Conservation (phyloP, 53 echinoderm and acorn worm genomes). For the Crossaster papposus region DNA sequence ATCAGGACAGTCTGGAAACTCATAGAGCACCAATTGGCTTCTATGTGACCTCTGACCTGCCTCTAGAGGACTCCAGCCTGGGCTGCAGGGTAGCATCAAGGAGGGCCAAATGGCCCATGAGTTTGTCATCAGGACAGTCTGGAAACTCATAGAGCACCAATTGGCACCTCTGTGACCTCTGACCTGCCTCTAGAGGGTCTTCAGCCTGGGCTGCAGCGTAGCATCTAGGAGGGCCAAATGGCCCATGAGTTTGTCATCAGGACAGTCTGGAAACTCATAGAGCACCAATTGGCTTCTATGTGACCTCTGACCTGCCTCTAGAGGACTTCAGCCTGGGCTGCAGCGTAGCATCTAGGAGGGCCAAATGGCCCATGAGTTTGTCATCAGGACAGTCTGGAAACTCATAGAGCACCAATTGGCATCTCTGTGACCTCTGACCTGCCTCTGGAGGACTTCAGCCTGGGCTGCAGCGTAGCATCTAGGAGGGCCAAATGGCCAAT, state of each 20-base stretch:
- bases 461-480: slow-evolving; percentile 15
- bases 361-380: slow-evolving; percentile 38
- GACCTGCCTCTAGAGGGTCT: slow-evolving; percentile 36
- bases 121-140: slow-evolving; percentile 44
- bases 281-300: slow-evolving; percentile 9
- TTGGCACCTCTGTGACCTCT: slow-evolving; percentile 19
- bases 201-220: slow-evolving; percentile 11
- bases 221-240: slow-evolving; percentile 16
- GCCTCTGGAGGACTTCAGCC: slow-evolving; percentile 25
- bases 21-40: slow-evolving; percentile 9
- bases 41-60: slow-evolving; percentile 36
- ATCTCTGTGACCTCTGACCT: slow-evolving; percentile 30
- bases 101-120: slow-evolving; percentile 23
- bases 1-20: slow-evolving; percentile 37
- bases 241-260: slow-evolving; percentile 48
- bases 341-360: slow-evolving; percentile 14
- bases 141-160: slow-evolving; percentile 32
- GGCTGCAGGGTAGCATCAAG: slow-evolving; percentile 21
- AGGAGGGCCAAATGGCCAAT: slow-evolving; percentile 7
- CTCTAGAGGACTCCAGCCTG: slow-evolving; percentile 17
- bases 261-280: slow-evolving; percentile 39
- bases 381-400: slow-evolving; percentile 36
- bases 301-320: slow-evolving; percentile 30
- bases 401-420: slow-evolving; percentile 16
- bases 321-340: slow-evolving; percentile 23